phyloP scores from a whole-genome alignment of 2,797 vertebrate species.

The Coracias cyanogaster region DNA sequence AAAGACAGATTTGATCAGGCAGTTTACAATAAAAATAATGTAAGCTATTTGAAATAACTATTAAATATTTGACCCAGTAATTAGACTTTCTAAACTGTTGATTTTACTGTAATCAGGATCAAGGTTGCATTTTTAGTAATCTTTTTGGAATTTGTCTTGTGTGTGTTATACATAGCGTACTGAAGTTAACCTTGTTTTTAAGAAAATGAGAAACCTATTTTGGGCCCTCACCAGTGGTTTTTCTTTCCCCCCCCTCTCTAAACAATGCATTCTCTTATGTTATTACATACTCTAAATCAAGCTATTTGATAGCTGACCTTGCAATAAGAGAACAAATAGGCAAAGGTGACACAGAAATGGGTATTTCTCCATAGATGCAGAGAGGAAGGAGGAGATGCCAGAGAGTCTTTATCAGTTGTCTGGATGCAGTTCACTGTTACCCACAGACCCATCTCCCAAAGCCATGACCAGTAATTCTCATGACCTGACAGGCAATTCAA shows the following conservation, averaged over 20 bases:
- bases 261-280: constrained; percentile 44
- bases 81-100: background rate
- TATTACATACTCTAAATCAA: constrained; percentile 60
- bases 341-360: constrained; percentile 54
- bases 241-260: constrained; percentile 9
- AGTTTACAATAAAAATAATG: background rate
- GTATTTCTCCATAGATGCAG: constrained; percentile 73
- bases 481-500: constrained; percentile 75
- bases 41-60: background rate
- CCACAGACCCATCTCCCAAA: constrained; percentile 66
- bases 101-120: constrained; percentile 5
- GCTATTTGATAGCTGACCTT: constrained; percentile 57
- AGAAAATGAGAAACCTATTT: background rate
- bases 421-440: constrained; percentile 64
- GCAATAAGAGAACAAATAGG: constrained; percentile 50
- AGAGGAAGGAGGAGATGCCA: constrained; percentile 58
- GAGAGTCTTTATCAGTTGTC: constrained; percentile 47
- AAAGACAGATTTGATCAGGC: background rate
- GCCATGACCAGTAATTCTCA: constrained; percentile 57
- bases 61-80: background rate
- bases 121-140: constrained; percentile 7
- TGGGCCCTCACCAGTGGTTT: background rate
- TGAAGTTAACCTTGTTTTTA: background rate
- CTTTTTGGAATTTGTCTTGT: background rate
- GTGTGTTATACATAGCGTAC: background rate